Percentiles rank a stretch among this genome's conserved stretches.
Evolutionary conservation across 2,113 vertebrate species (phyloP).

Genomic region (Pollimyrus isidori): DNA sequence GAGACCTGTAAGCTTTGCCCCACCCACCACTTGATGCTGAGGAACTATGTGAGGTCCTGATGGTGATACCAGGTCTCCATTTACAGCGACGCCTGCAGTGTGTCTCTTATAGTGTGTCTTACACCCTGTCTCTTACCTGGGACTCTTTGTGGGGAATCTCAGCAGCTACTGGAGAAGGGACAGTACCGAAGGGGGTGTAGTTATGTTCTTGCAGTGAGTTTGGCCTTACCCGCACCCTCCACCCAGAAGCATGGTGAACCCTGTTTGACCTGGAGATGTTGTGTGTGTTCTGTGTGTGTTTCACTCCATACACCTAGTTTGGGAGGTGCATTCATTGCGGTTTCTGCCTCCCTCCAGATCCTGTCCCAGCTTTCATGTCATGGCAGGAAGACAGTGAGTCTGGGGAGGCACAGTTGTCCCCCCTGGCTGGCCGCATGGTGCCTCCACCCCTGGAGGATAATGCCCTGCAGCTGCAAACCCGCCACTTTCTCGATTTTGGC

Average conservation of each 20-base stretch:
- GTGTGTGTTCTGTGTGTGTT: not conserved
- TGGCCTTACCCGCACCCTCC: not conserved
- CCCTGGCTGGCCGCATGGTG: slow-evolving; percentile 89
- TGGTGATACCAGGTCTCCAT: not conserved
- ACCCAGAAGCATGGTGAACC: slow-evolving; percentile 14
- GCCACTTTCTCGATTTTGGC: slow-evolving; percentile 87
- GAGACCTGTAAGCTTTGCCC: not conserved
- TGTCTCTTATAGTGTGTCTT: slow-evolving; percentile 11
- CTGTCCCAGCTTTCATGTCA: slow-evolving; percentile 87
- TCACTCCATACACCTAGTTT: not conserved
- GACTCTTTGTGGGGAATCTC: not conserved
- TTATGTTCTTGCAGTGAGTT: not conserved
- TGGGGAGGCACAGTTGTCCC: slow-evolving; percentile 92
- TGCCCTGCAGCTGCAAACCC: slow-evolving; percentile 72
- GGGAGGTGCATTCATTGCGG: not conserved
- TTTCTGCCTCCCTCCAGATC: slow-evolving; percentile 62
- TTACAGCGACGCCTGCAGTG: not conserved
- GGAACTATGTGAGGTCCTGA: not conserved
- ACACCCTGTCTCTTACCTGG: slow-evolving; percentile 28
- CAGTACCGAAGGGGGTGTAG: not conserved
- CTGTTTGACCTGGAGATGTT: not conserved
- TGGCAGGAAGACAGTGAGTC: slow-evolving; percentile 89
- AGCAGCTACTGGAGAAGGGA: not conserved
- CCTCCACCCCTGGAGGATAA: slow-evolving; percentile 79
- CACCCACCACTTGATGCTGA: not conserved